Conservation (phyloP, 2,888 invertebrate genomes). For the Myopa testacea region DNA sequence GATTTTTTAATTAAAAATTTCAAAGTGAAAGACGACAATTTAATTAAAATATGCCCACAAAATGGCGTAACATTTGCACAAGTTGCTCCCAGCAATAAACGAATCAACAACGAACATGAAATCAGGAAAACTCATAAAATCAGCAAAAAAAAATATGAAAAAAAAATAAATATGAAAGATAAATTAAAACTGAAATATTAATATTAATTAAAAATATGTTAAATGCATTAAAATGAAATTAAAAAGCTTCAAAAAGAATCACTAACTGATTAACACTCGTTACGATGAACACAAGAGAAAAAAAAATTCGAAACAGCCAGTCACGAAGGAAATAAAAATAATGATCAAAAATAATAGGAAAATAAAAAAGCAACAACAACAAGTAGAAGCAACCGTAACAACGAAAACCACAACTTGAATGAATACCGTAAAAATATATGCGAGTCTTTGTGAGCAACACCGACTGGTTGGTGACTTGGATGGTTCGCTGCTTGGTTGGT, state of each 20-base stretch:
- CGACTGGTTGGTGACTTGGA: no score
- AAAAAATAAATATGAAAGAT: not conserved
- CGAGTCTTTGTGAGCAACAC: no score
- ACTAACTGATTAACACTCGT: not conserved
- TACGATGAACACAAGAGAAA: not conserved
- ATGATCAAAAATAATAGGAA: not conserved
- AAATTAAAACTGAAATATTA: not conserved
- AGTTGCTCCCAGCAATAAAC: not conserved
- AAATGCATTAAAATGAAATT: conserved; percentile 10
- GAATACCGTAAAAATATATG: not conserved
- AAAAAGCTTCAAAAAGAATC: not conserved
- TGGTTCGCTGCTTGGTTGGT: no score
- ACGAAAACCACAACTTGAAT: not conserved
- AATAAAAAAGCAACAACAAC: not conserved
- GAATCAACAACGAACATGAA: not conserved
- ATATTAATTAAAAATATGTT: not conserved
- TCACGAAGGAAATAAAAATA: not conserved
- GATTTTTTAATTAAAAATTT: no score
- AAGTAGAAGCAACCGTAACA: not conserved
- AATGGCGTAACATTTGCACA: not conserved
- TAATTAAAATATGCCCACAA: not conserved
- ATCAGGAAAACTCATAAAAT: not conserved
- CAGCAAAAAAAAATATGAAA: not conserved
- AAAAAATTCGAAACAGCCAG: not conserved
- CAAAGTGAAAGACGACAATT: not conserved